phyloP scores from a whole-genome alignment of 2,888 invertebrate species.

The Cerastis rubricosa region DNA sequence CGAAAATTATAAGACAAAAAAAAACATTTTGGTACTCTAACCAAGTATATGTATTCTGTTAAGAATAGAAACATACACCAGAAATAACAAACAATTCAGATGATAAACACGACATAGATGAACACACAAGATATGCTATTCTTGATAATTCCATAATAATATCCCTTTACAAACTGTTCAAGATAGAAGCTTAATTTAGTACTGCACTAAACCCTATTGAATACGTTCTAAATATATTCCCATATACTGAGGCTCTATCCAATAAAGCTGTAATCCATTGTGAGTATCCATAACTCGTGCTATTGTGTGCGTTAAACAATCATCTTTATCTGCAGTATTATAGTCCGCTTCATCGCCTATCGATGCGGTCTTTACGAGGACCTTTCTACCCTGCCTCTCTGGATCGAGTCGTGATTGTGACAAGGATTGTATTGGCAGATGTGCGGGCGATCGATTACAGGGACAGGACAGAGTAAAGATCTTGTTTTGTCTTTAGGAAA shows the following conservation, averaged over 20 bases:
- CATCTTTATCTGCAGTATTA: constrained; percentile 73
- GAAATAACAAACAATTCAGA: neutral
- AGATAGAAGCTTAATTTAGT: constrained; percentile 38
- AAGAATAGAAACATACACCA: neutral
- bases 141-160: constrained; percentile 10
- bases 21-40: neutral
- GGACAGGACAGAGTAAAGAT: neutral
- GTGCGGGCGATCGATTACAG: neutral
- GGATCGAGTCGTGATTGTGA: constrained; percentile 13
- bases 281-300: constrained; percentile 60
- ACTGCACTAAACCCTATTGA: constrained; percentile 45
- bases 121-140: constrained; percentile 1
- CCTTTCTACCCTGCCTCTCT: constrained; percentile 27
- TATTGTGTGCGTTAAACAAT: constrained; percentile 71
- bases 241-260: constrained; percentile 15
- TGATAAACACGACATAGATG: neutral
- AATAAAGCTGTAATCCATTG: constrained; percentile 61
- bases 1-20: neutral
- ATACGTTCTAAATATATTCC: constrained; percentile 50
- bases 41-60: neutral
- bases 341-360: constrained; percentile 69
- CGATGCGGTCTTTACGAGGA: constrained; percentile 39
- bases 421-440: constrained; percentile 17
- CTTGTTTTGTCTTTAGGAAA: constrained; percentile 7
- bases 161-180: constrained; percentile 16